Conservation (phyloP, 2,888 invertebrate species). For the Noctua janthina region DNA sequence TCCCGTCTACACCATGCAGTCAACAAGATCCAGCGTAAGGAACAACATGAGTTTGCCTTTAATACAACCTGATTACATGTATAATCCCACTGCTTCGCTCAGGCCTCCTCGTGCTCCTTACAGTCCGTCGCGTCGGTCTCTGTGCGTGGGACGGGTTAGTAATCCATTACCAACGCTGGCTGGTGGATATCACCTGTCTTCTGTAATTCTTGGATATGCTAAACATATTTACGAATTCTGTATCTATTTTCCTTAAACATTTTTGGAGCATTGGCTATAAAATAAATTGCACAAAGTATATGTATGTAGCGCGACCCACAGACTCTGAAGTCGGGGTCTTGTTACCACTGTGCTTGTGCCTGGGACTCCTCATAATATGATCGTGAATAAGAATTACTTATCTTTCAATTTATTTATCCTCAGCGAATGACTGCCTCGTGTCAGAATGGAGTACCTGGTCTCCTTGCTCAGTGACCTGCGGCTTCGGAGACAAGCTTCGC, state of each 20-base stretch:
- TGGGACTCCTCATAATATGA: not conserved
- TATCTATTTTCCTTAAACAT: too few relatives aligned
- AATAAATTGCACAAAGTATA: not conserved
- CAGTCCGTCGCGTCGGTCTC: not conserved
- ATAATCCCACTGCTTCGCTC: not conserved
- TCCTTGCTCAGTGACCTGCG: slow-evolving; percentile 96
- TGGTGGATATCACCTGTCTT: not conserved
- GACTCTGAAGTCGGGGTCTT: not conserved
- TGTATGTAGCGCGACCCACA: not conserved
- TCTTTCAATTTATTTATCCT: slow-evolving; percentile 82
- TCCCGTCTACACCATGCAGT: slow-evolving; percentile 86
- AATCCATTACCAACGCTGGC: not conserved
- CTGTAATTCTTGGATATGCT: not conserved
- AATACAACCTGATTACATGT: not conserved
- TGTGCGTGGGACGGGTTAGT: not conserved
- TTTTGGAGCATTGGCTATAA: not conserved
- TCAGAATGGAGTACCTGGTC: slow-evolving; percentile 96
- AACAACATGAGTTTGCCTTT: not conserved
- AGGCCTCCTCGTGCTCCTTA: not conserved
- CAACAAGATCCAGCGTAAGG: slow-evolving; percentile 83
- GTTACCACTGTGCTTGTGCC: not conserved
- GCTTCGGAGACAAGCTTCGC: slow-evolving; percentile 96
- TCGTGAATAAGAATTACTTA: not conserved
- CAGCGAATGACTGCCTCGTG: slow-evolving; percentile 95
- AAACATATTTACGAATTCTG: not conserved